Evolutionary conservation across 2,888 invertebrate species (phyloP), one percentile per base, ranked within the genome.

Genomic region (Microplitis deprimator): DNA sequence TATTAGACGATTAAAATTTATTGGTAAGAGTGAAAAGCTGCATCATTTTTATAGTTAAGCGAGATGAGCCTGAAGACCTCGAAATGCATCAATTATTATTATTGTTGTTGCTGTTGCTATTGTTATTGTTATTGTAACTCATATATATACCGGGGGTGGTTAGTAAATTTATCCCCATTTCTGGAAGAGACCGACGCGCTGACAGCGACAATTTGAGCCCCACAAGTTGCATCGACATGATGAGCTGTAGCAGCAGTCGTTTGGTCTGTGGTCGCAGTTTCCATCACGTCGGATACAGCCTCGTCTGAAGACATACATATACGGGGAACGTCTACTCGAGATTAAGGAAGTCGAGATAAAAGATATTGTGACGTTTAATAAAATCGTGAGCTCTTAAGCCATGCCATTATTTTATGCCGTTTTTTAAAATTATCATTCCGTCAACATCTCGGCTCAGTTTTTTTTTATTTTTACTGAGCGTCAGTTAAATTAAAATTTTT

Each of bases 141-240:
- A 62, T 62, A 20, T 13, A n/a, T 62, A n/a, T 17, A 64, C 41
- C 65, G 50, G 50, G 10, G 20, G 67, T 29, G 29, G 89, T 84
- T 82, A 79, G 67, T 75, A 88, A 86, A 88, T 87, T 91, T 93
- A 94, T 89, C 95, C 95, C 95, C 95, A 95, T 91, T 95, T 95
- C 90, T 96, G 96, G 93, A 96, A 96, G 88, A 96, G 93, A 79
- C 96, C 96, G 93, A 95, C 94, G 85, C 96, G 93, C 90, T 96
- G 96, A 90, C 96, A 96, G 86, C 95, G 93, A 90, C 96, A 96
- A 92, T 96, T 96, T 88, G 95, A 94, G 79, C 96, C 96, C 96
- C 96, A 96, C 73, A 96, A 92, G 90, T 96, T 96, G 92, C 96
- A 96, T 81, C 96, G 93, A 91, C 96, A 96, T 81, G 95, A 94